Percentiles rank a stretch among this genome's conserved stretches.
Conservation (phyloP, 2,888 invertebrate genomes). For the Allophyes oxyacanthae region DNA sequence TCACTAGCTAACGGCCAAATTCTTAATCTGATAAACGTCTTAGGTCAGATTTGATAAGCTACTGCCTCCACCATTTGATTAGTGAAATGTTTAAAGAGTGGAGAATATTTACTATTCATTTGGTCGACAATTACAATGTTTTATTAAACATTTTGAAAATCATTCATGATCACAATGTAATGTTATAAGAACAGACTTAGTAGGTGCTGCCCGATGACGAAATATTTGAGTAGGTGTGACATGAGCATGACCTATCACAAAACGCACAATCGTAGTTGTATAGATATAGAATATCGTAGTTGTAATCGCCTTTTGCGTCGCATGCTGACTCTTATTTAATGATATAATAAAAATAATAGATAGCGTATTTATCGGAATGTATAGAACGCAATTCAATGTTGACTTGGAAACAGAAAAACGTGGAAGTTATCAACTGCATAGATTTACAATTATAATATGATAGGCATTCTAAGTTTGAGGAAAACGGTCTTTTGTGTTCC, state of each 20-base stretch:
- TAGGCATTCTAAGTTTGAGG: constrained; percentile 13
- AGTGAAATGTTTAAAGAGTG: too few species aligned
- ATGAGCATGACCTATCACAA: constrained; percentile 11
- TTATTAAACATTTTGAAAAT: constrained; percentile 28
- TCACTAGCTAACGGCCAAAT: too few species aligned
- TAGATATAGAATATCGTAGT: too few species aligned
- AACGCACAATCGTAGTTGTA: neutral
- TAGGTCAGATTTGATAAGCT: too few species aligned
- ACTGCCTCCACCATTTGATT: too few species aligned
- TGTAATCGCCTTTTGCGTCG: constrained; percentile 1
- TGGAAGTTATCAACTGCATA: constrained; percentile 4
- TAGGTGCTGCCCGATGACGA: constrained; percentile 19
- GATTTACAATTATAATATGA: constrained; percentile 7
- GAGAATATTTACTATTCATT: too few species aligned
- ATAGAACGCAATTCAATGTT: constrained; percentile 10
- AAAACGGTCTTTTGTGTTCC: constrained; percentile 9
- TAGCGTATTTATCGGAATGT: neutral
- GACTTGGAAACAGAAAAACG: constrained; percentile 28
- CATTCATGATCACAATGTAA: constrained; percentile 11
- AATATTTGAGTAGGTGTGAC: neutral
- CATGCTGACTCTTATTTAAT: constrained; percentile 1
- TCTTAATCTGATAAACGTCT: too few species aligned
- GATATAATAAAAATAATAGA: neutral
- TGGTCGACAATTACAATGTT: too few species aligned
- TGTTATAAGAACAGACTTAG: constrained; percentile 18